A percentile compares a stretch with the other conserved stretches of the same genome.
These are phyloP conservation scores for Pelochelys cantorii DNA, from an alignment of 2,797 vertebrate species.

Conservation along the genomic window DNA sequence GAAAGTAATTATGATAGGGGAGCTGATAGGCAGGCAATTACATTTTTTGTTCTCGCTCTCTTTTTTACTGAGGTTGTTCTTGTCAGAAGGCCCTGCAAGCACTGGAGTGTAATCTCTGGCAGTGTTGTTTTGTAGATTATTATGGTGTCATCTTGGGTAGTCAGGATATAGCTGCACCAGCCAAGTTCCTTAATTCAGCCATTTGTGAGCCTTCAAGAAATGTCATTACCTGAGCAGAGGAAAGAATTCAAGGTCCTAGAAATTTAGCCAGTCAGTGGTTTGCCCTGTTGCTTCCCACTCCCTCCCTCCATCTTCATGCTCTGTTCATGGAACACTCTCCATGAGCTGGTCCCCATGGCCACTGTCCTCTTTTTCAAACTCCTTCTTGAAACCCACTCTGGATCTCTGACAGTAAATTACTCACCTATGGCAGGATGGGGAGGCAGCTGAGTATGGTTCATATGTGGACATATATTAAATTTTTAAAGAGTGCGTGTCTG, in stretches of 20 bases:
- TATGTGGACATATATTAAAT: not conserved
- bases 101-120: slow-evolving; percentile 16
- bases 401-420: not conserved
- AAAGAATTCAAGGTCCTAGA: not conserved
- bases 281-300: not conserved
- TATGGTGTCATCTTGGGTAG: not conserved
- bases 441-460: not conserved
- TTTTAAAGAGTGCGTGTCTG: not conserved
- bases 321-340: fast-evolving
- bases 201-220: slow-evolving; percentile 42
- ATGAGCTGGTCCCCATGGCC: not conserved
- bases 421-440: not conserved
- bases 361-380: not conserved
- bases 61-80: slow-evolving; percentile 53
- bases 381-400: not conserved
- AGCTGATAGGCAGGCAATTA: slow-evolving; percentile 82
- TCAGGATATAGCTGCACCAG: not conserved
- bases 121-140: slow-evolving; percentile 22
- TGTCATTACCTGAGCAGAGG: slow-evolving; percentile 2
- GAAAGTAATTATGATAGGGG: slow-evolving; percentile 83
- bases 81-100: slow-evolving; percentile 46
- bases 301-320: not conserved
- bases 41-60: slow-evolving; percentile 61
- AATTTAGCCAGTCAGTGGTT: not conserved
- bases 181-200: slow-evolving; percentile 24